Evolutionary conservation across 2,113 vertebrate species (phyloP).

Genomic region (Hippocampus mohnikei): DNA sequence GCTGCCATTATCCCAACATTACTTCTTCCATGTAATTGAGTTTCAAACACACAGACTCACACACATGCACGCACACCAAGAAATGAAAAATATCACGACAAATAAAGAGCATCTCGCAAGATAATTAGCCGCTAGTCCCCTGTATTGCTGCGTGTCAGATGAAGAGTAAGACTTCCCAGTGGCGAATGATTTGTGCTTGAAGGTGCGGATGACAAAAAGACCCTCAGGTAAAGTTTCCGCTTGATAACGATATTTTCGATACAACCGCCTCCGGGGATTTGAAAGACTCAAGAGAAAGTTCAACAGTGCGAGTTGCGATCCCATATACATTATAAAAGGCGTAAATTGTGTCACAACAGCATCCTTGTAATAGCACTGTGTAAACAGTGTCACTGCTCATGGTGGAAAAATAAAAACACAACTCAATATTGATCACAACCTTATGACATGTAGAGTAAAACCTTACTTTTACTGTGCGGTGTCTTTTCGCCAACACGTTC

Average conservation of each 20-base stretch:
- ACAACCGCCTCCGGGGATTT: constrained; percentile 53
- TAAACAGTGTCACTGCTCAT: background rate
- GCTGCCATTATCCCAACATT: constrained; percentile 13
- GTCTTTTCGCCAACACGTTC: background rate
- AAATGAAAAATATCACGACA: constrained; percentile 10
- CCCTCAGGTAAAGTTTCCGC: constrained; percentile 58
- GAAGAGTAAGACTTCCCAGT: constrained; percentile 55
- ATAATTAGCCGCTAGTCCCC: constrained; percentile 62
- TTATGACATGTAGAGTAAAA: background rate
- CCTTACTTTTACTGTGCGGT: background rate
- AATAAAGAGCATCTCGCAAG: constrained; percentile 4
- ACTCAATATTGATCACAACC: background rate
- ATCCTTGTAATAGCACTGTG: background rate
- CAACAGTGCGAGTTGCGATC: constrained; percentile 23
- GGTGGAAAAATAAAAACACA: background rate
- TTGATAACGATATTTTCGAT: constrained; percentile 62
- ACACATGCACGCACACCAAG: background rate
- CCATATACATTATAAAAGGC: background rate
- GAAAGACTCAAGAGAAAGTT: constrained; percentile 50
- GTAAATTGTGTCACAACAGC: background rate
- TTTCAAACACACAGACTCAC: constrained; percentile 18
- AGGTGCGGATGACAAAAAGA: constrained; percentile 63
- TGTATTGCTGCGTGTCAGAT: constrained; percentile 54
- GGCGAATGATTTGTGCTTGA: constrained; percentile 62
- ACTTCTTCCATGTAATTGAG: constrained; percentile 19